Conservation (phyloP, 2,888 invertebrate genomes). For the Podotricha telesiphe region DNA sequence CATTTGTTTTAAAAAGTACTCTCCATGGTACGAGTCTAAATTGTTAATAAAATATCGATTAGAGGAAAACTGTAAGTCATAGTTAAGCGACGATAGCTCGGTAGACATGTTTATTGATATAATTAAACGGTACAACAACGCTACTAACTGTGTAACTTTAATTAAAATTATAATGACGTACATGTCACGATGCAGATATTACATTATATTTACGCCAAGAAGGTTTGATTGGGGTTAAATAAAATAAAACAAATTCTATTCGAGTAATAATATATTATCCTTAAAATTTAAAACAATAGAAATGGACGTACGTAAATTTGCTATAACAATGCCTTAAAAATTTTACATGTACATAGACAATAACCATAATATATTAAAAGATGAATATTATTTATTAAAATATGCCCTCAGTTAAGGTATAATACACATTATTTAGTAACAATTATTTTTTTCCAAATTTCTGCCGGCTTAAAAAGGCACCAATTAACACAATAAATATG, state of each 20-base stretch:
- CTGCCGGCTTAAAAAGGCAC: background rate
- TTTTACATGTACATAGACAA: slow-evolving; percentile 1
- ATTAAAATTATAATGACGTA: slow-evolving; percentile 1
- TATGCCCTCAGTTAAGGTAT: background rate
- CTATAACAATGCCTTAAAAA: slow-evolving; percentile 11
- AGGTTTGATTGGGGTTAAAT: slow-evolving; percentile 1
- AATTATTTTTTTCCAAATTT: background rate
- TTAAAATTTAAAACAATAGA: slow-evolving; percentile 10
- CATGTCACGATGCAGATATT: background rate
- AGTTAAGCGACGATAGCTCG: slow-evolving; percentile 53
- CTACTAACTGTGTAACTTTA: background rate
- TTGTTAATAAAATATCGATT: slow-evolving; percentile 85
- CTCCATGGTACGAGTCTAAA: slow-evolving; percentile 84
- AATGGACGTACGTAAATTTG: background rate
- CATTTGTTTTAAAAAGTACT: slow-evolving; percentile 70
- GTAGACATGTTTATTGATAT: slow-evolving; percentile 53
- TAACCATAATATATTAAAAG: no score
- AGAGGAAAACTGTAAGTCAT: slow-evolving; percentile 61
- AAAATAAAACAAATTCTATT: slow-evolving; percentile 10
- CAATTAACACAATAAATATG: slow-evolving; percentile 6
- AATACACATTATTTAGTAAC: background rate
- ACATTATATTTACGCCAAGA: background rate
- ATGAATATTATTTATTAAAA: slow-evolving; percentile 11
- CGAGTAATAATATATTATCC: slow-evolving; percentile 9
- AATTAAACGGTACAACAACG: background rate